Conservation (phyloP, 2,797 vertebrate species). For the Acanthiza pusilla region DNA sequence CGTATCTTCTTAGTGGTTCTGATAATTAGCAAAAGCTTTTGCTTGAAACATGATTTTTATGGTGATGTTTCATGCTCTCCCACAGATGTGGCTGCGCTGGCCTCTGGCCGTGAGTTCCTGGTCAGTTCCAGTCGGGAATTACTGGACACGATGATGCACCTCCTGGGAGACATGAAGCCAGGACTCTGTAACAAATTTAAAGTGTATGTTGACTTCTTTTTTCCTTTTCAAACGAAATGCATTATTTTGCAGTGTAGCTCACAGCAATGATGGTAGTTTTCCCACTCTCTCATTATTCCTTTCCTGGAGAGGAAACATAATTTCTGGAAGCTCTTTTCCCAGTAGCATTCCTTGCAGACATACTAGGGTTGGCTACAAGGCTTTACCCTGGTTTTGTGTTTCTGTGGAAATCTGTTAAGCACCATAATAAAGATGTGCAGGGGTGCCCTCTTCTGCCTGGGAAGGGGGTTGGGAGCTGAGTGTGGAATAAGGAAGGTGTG, state of each 20-base stretch:
- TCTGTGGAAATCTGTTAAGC: background rate
- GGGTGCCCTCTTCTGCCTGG: background rate
- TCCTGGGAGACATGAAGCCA: constrained; percentile 84
- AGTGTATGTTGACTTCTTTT: constrained; percentile 79
- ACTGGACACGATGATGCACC: constrained; percentile 85
- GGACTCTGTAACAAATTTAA: constrained; percentile 87
- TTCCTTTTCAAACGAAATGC: background rate
- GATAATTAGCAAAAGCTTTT: background rate
- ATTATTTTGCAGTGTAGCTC: background rate
- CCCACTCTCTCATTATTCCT: background rate
- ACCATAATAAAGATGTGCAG: background rate
- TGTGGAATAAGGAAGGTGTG: background rate
- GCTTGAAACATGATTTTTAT: background rate
- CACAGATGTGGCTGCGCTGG: constrained; percentile 88
- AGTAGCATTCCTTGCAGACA: background rate
- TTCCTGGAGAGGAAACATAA: background rate
- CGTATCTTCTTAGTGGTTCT: background rate
- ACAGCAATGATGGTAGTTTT: background rate
- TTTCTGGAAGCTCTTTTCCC: background rate
- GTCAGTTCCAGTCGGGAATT: constrained; percentile 78
- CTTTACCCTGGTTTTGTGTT: background rate
- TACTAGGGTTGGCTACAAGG: background rate
- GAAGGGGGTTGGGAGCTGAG: background rate
- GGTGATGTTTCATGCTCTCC: background rate
- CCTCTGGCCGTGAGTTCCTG: constrained; percentile 88